phyloP scores from a whole-genome alignment of 2,113 vertebrate species.

The Neotoma lepida region DNA sequence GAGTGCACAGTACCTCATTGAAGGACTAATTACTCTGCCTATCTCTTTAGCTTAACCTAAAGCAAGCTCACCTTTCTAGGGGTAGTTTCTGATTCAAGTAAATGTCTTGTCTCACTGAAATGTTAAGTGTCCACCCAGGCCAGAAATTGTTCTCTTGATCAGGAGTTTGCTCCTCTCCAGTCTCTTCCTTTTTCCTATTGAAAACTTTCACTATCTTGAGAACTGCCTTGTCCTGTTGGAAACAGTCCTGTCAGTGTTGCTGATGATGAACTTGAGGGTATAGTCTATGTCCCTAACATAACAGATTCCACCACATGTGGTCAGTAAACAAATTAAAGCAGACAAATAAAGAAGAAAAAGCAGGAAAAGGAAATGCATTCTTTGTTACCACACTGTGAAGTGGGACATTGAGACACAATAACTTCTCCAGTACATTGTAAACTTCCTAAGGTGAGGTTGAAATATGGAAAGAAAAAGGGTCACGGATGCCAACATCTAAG shows the following conservation, averaged over 20 bases:
- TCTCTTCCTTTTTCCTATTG: background rate
- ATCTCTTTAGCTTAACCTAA: background rate
- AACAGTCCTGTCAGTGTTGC: background rate
- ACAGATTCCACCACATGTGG: background rate
- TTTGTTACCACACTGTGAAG: too few species aligned
- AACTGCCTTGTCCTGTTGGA: background rate
- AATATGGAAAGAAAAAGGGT: background rate
- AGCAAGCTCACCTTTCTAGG: background rate
- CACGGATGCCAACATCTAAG: background rate
- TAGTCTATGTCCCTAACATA: background rate
- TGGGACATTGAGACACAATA: background rate
- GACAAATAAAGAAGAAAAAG: background rate
- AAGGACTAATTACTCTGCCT: background rate
- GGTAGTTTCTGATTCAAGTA: too few species aligned
- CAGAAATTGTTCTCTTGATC: background rate
- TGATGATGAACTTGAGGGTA: background rate
- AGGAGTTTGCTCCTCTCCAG: background rate
- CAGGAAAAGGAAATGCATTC: background rate
- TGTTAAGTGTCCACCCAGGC: background rate
- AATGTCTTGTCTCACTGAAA: background rate
- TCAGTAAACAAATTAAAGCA: background rate
- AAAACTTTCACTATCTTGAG: background rate
- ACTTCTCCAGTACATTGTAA: background rate
- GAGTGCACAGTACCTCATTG: background rate
- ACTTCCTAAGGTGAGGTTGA: background rate